Conservation (phyloP, 2,797 vertebrate genomes). For the Cossypha niveicapilla region DNA sequence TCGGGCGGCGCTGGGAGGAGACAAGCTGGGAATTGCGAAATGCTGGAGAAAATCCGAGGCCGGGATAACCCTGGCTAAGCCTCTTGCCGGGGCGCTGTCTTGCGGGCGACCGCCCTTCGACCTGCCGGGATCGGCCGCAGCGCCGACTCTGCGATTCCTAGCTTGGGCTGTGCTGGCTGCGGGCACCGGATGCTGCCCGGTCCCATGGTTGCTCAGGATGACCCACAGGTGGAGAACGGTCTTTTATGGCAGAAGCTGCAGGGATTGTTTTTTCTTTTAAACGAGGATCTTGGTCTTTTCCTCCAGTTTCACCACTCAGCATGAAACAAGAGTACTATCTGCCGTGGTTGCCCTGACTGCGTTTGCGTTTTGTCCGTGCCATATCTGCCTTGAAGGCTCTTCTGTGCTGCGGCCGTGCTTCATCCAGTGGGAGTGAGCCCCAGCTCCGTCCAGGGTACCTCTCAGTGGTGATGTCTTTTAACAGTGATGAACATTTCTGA, state of each 20-base stretch:
- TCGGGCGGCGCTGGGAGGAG: background rate
- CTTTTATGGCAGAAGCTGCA: background rate
- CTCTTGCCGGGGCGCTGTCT: background rate
- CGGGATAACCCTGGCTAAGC: background rate
- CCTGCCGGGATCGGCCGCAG: background rate
- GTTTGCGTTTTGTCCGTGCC: background rate
- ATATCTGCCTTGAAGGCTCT: background rate
- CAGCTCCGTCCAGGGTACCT: rapidly evolving
- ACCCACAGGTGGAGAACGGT: rapidly evolving
- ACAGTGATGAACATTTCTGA: background rate
- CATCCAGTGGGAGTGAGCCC: background rate
- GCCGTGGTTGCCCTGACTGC: rapidly evolving
- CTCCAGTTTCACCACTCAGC: background rate
- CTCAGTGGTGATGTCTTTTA: background rate
- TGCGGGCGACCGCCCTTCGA: background rate
- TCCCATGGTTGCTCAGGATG: background rate
- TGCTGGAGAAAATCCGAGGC: background rate
- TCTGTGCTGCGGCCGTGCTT: background rate
- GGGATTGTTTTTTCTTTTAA: background rate
- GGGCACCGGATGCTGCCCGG: background rate
- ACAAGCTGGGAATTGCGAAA: background rate
- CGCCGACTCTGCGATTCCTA: background rate
- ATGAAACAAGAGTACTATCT: background rate
- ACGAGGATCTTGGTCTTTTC: background rate
- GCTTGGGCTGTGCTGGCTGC: background rate